These are phyloP conservation scores for Sussaba pulchella DNA, from an alignment of 2,888 invertebrate species.

Conservation along the genomic window DNA sequence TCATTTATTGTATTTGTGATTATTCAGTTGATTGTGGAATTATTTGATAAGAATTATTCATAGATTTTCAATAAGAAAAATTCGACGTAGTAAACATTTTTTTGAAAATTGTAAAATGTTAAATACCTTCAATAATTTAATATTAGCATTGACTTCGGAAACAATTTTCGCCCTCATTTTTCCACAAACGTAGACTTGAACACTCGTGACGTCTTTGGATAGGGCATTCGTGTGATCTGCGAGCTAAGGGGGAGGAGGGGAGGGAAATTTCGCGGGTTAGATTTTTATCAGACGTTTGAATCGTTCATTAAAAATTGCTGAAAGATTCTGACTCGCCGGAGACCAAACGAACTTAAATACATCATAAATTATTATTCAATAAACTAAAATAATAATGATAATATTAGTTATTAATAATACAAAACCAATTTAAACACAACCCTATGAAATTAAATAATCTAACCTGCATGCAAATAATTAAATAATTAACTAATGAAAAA, in stretches of 20 bases:
- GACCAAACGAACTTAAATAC: too few relatives aligned
- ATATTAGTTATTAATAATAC: too few relatives aligned
- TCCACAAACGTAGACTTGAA: constrained; percentile 92
- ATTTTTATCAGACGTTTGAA: constrained; percentile 1
- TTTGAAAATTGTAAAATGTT: background rate
- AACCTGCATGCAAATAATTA: too few relatives aligned
- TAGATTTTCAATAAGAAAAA: background rate
- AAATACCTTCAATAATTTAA: constrained; percentile 90
- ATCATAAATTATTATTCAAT: too few relatives aligned
- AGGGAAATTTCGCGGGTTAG: too few relatives aligned
- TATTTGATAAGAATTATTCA: too few relatives aligned
- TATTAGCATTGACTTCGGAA: constrained; percentile 91
- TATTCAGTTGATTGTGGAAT: too few relatives aligned
- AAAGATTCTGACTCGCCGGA: background rate
- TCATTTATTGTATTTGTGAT: too few relatives aligned
- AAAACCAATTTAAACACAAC: too few relatives aligned
- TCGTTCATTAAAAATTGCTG: background rate
- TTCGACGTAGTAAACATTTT: background rate
- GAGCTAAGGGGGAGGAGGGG: constrained; percentile 84
- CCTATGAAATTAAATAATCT: too few relatives aligned
- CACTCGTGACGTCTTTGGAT: constrained; percentile 87
- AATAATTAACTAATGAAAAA: too few relatives aligned
- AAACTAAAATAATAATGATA: too few relatives aligned
- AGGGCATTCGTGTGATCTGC: constrained; percentile 87
- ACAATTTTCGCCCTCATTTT: constrained; percentile 93